A percentile compares a stretch with the other conserved stretches of the same genome.
Evolutionary conservation across 2,113 vertebrate genomes (phyloP).

Genomic region (Cavia aperea): DNA sequence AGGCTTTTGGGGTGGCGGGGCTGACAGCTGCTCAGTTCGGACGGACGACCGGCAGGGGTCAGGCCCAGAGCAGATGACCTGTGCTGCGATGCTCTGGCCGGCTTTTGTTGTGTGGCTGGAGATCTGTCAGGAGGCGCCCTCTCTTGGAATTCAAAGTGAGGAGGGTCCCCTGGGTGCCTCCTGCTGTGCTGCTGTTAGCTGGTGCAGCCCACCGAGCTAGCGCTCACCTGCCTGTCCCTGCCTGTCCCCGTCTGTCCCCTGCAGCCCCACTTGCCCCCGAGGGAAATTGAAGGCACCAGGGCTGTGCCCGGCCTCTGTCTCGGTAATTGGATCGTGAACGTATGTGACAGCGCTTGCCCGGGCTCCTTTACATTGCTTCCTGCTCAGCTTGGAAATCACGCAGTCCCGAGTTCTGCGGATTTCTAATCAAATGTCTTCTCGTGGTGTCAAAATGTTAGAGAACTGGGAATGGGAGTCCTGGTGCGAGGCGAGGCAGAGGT

Average conservation of each 20-base stretch:
- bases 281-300: not conserved
- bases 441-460: not conserved
- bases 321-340: not conserved
- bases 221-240: not conserved
- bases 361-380: not conserved
- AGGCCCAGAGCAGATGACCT: too few relatives aligned
- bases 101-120: not conserved
- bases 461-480: fast-evolving
- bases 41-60: fast-evolving
- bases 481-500: fast-evolving
- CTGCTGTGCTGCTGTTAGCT: fast-evolving
- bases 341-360: not conserved
- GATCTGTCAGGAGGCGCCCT: not conserved
- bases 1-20: fast-evolving
- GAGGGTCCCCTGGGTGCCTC: not conserved
- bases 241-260: not conserved
- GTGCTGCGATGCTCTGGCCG: fast-evolving
- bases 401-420: fast-evolving
- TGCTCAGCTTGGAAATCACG: not conserved
- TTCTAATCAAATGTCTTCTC: not conserved
- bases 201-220: not conserved
- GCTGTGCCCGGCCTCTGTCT: not conserved
- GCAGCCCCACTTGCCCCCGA: fast-evolving
- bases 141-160: not conserved
- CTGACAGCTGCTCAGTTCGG: fast-evolving